Base-by-base conservation (phyloP, 2,113 vertebrate genomes). In the Hippocampus barbouri region DNA sequence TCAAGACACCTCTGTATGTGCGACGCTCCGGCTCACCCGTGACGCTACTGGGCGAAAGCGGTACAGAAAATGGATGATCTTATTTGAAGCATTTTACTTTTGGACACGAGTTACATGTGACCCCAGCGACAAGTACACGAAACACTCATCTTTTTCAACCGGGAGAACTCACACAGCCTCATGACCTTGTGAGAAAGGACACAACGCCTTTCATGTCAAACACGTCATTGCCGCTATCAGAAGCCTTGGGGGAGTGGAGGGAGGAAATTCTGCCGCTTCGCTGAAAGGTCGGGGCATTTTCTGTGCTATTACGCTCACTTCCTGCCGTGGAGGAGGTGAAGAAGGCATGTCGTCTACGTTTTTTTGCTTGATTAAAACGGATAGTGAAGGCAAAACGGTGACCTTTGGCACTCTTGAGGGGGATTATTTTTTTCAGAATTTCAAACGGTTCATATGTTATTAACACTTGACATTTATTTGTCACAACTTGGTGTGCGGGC, bases 281-380 rank as follows among this genome's bases (percentile, higher is more conserved):
- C 64, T 49, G 61, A 91, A 92, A 92, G 88, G 91, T 91, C 90
- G 86, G 89, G 89, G 80, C 81, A 84, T 90, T 91, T 90, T 69
- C 71, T 80, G 83, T 81, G 85, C 73, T 75, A 79, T 78, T 61
- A 70, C 60, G 69, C 71, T 77, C 76, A 82, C 85, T 89, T 90
- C 88, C 88, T 89, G 88, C 80, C 79, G 84, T 76, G 84, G 84
- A 86, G 85, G 90, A 83, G 85, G 85, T 51, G 66, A 79, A 63
- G 38, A 61, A 56, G 53, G 21, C 63, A 57, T 18, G 53, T 73
- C 75, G 79, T 84, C 76, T 5, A 43, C 80, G 56, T 70, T 80
- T n/a, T 80, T 87, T 87, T 78, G 68, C 71, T 87, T 74, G 75
- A 86, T 82, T 87, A 56, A 54, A n/a, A 60, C 62, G 81, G 85